Evolutionary conservation across 2,888 invertebrate genomes (phyloP).

Genomic region (Cistogaster globosa): DNA sequence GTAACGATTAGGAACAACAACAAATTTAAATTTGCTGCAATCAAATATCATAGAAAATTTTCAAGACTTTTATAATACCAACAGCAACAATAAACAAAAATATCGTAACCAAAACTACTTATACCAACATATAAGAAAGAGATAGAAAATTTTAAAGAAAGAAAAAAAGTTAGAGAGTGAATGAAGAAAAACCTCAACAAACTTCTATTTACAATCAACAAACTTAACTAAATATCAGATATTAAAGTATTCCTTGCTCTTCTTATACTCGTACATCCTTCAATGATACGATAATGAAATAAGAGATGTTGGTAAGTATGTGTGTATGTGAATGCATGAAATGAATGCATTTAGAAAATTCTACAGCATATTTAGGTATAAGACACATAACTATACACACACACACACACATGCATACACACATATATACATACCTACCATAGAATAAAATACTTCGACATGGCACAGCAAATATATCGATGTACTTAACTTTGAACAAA

Average conservation of each 20-base stretch:
- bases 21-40: slow-evolving; percentile 54
- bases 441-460: not conserved
- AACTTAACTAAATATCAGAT: slow-evolving; percentile 46
- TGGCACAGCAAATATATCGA: slow-evolving; percentile 20
- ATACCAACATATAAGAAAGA: slow-evolving; percentile 15
- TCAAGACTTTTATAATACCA: slow-evolving; percentile 36
- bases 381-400: no score
- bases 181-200: slow-evolving; percentile 43
- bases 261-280: slow-evolving; percentile 6
- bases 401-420: no score
- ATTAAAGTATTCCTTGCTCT: slow-evolving; percentile 36
- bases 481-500: slow-evolving; percentile 40
- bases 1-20: slow-evolving; percentile 13
- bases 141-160: not conserved
- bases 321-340: slow-evolving; percentile 24
- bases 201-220: slow-evolving; percentile 55
- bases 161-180: not conserved
- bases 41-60: slow-evolving; percentile 58
- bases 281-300: not conserved
- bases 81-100: slow-evolving; percentile 11
- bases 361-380: no score
- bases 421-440: no score
- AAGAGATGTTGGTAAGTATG: not conserved
- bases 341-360: slow-evolving; percentile 48
- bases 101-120: slow-evolving; percentile 43